These are phyloP conservation scores for Palaemon carinicauda DNA, from an alignment of 1,140 invertebrate species.

Conservation along the genomic window DNA sequence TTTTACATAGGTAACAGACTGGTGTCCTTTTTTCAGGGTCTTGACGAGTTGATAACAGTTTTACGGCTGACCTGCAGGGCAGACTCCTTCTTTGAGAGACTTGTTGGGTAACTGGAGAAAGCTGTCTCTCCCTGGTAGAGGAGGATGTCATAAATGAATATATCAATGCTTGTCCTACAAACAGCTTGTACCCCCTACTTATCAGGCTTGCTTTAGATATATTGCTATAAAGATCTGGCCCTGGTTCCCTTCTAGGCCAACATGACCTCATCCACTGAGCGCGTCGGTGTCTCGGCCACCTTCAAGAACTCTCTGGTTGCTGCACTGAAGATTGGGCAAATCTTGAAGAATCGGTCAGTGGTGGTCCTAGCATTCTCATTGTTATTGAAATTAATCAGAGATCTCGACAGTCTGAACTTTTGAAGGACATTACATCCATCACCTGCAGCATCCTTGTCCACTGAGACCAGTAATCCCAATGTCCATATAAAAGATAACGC, in stretches of 20 bases:
- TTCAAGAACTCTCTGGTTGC: neutral
- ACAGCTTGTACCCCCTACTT: neutral
- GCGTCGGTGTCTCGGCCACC: neutral
- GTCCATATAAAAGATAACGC: neutral
- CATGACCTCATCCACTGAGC: neutral
- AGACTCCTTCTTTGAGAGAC: neutral
- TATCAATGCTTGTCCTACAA: too few species aligned
- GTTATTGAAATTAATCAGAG: neutral
- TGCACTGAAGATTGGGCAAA: slow-evolving; percentile 2
- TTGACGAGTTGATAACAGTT: too few species aligned
- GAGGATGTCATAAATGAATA: neutral
- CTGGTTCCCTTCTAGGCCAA: neutral
- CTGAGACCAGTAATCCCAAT: neutral
- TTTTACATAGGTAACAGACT: too few species aligned
- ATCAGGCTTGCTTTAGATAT: neutral
- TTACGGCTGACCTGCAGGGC: too few species aligned
- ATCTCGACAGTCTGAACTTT: neutral
- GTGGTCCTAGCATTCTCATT: neutral
- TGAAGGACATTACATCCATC: neutral
- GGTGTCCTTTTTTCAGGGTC: too few species aligned
- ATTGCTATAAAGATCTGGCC: neutral
- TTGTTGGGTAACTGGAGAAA: neutral
- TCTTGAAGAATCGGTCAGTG: too few species aligned
- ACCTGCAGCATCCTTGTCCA: neutral
- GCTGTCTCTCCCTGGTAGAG: neutral